Evolutionary conservation across 2,113 vertebrate genomes (phyloP).

Genomic region (Petrocephalus microphthalmus): DNA sequence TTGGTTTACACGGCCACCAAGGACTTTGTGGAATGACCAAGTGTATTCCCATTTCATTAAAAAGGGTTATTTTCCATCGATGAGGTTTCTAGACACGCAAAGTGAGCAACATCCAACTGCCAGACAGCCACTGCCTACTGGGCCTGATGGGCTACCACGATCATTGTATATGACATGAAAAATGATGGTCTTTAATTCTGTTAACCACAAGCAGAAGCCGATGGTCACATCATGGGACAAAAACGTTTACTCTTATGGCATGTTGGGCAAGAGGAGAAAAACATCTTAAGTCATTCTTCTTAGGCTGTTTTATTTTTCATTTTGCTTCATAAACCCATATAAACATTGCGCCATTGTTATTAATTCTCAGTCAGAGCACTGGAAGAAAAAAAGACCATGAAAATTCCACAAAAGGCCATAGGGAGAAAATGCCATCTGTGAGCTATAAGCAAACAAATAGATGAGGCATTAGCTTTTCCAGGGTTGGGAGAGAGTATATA

Average conservation of each 20-base stretch:
- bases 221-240: conserved; percentile 1
- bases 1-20: neutral
- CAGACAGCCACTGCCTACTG: neutral
- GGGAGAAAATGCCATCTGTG: neutral
- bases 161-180: neutral
- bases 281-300: neutral
- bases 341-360: neutral
- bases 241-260: neutral
- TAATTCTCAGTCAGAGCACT: neutral
- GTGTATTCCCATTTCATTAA: neutral
- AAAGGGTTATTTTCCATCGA: neutral
- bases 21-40: neutral
- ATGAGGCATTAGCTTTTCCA: conserved; percentile 3
- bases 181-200: conserved; percentile 3
- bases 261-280: neutral
- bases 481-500: neutral
- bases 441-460: neutral
- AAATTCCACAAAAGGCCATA: neutral
- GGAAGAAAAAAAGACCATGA: neutral
- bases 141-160: neutral
- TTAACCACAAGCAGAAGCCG: conserved; percentile 2
- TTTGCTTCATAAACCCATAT: neutral
- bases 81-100: neutral
- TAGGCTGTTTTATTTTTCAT: neutral
- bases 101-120: neutral